Percentiles rank a stretch among this genome's conserved stretches.
phyloP scores from a whole-genome alignment of 2,797 vertebrate species.

The Smutsia temminckii region DNA sequence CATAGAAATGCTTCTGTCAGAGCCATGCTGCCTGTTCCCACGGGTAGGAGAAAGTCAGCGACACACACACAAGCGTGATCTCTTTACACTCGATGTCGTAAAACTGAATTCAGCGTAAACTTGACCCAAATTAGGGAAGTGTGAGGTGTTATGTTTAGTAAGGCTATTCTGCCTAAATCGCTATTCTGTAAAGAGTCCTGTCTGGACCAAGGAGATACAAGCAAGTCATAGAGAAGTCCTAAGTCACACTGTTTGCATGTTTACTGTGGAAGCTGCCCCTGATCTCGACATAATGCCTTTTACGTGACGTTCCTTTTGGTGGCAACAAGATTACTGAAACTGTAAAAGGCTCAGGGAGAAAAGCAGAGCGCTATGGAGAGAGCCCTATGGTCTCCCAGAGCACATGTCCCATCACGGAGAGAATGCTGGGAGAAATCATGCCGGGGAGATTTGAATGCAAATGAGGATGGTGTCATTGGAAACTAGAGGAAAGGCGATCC shows the following conservation, averaged over 20 bases:
- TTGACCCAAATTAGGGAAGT: background rate
- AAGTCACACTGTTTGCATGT: background rate
- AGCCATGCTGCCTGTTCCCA: too few species aligned
- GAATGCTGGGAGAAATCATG: background rate
- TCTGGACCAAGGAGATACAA: background rate
- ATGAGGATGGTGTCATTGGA: background rate
- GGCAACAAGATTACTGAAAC: background rate
- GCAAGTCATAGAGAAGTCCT: background rate
- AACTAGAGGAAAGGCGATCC: background rate
- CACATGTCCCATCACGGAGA: accelerated
- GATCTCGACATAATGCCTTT: background rate
- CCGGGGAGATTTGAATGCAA: background rate
- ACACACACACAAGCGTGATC: background rate
- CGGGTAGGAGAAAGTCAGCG: background rate
- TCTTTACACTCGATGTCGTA: background rate
- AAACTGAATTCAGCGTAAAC: background rate
- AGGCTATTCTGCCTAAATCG: background rate
- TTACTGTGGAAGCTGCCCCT: background rate
- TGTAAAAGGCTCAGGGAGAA: background rate
- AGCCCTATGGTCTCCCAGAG: background rate
- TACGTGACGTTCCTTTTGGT: background rate
- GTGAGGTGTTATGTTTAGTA: background rate
- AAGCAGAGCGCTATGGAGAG: background rate
- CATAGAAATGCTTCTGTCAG: background rate
- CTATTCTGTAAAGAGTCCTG: background rate